A percentile compares a stretch with the other conserved stretches of the same genome.
phyloP scores from a whole-genome alignment of 30 jellyfish, hydroid and myxozoan genomes.

The Clytia hemisphaerica region DNA sequence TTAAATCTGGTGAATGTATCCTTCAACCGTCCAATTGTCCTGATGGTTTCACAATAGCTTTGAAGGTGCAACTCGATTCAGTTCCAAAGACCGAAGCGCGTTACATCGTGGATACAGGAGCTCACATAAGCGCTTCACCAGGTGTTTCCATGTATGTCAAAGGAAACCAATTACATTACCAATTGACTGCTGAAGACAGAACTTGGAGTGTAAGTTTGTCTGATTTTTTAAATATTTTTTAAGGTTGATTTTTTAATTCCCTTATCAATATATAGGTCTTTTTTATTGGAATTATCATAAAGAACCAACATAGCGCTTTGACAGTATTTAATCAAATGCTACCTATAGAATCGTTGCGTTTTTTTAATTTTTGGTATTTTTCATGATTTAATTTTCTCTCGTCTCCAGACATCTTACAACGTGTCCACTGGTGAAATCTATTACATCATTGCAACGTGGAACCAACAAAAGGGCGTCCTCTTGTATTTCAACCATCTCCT shows the following conservation, averaged over 20 bases:
- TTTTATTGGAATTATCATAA: too few species aligned
- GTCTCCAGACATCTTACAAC: too few species aligned
- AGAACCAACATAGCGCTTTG: too few species aligned
- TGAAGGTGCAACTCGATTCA: conserved; percentile 49
- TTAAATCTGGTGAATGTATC: conserved; percentile 69
- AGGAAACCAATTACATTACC: conserved; percentile 89
- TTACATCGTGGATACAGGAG: conserved; percentile 88
- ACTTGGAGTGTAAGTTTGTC: conserved; percentile 85
- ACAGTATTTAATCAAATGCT: too few species aligned
- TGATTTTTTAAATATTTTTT: too few species aligned
- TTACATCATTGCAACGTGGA: conserved; percentile 86
- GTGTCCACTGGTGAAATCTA: too few species aligned
- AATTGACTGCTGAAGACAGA: conserved; percentile 62
- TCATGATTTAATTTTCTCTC: too few species aligned
- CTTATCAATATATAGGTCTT: too few species aligned
- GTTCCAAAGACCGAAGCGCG: conserved; percentile 61
- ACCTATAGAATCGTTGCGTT: too few species aligned
- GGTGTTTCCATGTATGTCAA: conserved; percentile 86
- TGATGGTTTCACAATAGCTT: conserved; percentile 88
- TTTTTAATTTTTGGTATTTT: too few species aligned
- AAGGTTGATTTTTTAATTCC: too few species aligned
- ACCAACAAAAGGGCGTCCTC: conserved; percentile 58
- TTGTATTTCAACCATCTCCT: conserved; percentile 62
- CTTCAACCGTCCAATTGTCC: conserved; percentile 70
- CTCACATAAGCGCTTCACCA: conserved; percentile 97